A percentile compares a stretch with the other conserved stretches of the same genome.
phyloP scores from a whole-genome alignment of 2,797 vertebrate species.

The Lagodon rhomboides region DNA sequence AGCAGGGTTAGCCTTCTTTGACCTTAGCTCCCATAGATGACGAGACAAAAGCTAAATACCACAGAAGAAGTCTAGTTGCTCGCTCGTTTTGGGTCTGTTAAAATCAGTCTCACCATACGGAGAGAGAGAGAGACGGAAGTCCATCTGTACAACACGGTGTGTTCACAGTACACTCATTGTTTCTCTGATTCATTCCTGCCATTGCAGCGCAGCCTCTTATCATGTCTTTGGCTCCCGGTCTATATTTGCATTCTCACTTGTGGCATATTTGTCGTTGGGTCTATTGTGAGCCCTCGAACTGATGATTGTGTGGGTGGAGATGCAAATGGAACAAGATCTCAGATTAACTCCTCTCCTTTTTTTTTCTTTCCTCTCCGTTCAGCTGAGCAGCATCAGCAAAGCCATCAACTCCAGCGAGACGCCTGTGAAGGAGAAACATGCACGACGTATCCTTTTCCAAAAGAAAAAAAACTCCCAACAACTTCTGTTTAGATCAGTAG shows the following conservation, averaged over 20 bases:
- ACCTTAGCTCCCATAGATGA: neutral
- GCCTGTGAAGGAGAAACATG: slow-evolving; percentile 98
- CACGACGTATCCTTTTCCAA: slow-evolving; percentile 95
- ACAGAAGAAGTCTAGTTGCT: neutral
- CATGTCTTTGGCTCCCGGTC: slow-evolving; percentile 23
- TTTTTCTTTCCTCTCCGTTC: slow-evolving; percentile 34
- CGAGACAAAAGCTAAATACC: neutral
- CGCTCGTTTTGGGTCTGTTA: neutral
- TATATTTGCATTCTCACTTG: slow-evolving; percentile 27
- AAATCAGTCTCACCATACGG: slow-evolving; percentile 1
- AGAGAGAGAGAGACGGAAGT: slow-evolving; percentile 1
- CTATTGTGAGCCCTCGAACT: slow-evolving; percentile 13
- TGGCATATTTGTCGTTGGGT: neutral
- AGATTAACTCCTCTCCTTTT: slow-evolving; percentile 13
- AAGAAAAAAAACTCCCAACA: neutral
- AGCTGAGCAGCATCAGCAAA: slow-evolving; percentile 98
- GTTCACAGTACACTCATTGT: slow-evolving; percentile 16
- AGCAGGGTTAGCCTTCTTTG: slow-evolving; percentile 6
- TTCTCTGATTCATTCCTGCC: slow-evolving; percentile 32
- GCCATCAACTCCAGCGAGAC: slow-evolving; percentile 94
- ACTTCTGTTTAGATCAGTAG: neutral
- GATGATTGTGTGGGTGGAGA: slow-evolving; percentile 22
- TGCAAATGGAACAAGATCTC: neutral
- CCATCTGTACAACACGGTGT: neutral
- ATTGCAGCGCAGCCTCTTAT: slow-evolving; percentile 11